A percentile compares a stretch with the other conserved stretches of the same genome.
These are phyloP conservation scores for Scomber colias DNA, from an alignment of 2,113 vertebrate genomes.

Conservation along the genomic window DNA sequence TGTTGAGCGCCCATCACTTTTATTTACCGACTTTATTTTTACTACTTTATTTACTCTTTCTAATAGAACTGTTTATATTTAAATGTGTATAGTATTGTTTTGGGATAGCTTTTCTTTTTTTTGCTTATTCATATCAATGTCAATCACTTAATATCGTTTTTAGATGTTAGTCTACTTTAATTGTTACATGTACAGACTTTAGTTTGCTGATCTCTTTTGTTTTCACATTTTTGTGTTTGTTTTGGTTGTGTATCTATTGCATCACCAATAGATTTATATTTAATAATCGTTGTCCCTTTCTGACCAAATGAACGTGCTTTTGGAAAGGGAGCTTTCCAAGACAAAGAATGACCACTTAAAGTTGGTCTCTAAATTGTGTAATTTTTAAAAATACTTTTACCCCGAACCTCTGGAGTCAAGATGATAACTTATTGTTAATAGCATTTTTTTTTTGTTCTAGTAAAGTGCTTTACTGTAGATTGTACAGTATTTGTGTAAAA, in stretches of 20 bases:
- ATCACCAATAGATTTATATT: conserved; percentile 6
- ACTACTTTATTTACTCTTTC: conserved; percentile 50
- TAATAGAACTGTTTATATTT: conserved; percentile 68
- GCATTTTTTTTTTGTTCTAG: conserved; percentile 28
- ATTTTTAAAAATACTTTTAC: conserved; percentile 36
- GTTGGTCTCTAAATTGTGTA: conserved; percentile 68
- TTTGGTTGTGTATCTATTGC: conserved; percentile 1
- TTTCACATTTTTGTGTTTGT: not conserved
- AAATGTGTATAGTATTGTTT: conserved; percentile 52
- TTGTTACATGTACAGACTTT: conserved; percentile 60
- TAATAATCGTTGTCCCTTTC: conserved; percentile 1
- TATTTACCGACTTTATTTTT: conserved; percentile 30
- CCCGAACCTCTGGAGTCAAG: conserved; percentile 12
- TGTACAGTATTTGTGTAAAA: conserved; percentile 80
- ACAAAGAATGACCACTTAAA: conserved; percentile 47
- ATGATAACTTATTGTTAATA: conserved; percentile 69
- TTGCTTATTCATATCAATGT: conserved; percentile 28
- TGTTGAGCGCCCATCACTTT: conserved; percentile 55
- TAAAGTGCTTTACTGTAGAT: conserved; percentile 70
- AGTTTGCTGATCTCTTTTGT: conserved; percentile 11
- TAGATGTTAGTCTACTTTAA: conserved; percentile 45
- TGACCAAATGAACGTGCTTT: conserved; percentile 63
- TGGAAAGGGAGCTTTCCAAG: conserved; percentile 37
- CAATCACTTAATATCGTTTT: conserved; percentile 26
- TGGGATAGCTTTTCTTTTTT: not conserved